A percentile compares a stretch with the other conserved stretches of the same genome.
These are phyloP conservation scores for Apotomis turbidana DNA, from an alignment of 2,888 invertebrate genomes.

Conservation along the genomic window DNA sequence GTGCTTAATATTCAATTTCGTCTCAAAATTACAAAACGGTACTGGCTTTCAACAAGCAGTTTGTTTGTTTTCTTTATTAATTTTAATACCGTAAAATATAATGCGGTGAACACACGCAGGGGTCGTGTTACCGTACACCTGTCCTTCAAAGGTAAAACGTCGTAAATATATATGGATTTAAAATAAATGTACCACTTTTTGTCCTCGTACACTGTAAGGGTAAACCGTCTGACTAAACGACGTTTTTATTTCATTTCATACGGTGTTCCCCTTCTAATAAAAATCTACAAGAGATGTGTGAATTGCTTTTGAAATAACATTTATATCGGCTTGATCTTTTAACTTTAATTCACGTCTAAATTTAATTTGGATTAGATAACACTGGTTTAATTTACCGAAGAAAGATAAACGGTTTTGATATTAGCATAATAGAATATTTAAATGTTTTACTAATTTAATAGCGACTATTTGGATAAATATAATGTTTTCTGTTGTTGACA, in stretches of 20 bases:
- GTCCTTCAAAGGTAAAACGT: not conserved
- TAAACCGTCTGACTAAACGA: constrained; percentile 24
- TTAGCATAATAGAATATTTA: constrained; percentile 7
- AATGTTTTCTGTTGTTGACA: not conserved
- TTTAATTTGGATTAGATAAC: constrained; percentile 5
- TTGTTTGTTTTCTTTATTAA: constrained; percentile 64
- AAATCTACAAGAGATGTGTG: constrained; percentile 55
- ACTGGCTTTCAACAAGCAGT: constrained; percentile 49
- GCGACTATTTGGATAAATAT: not conserved
- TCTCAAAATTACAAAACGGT: constrained; percentile 52
- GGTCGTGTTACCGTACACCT: constrained; percentile 51
- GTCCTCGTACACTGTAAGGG: not conserved
- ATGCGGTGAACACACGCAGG: constrained; percentile 61
- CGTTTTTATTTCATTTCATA: constrained; percentile 36
- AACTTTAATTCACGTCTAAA: constrained; percentile 1
- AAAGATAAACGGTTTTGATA: constrained; percentile 1
- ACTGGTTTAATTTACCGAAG: constrained; percentile 19
- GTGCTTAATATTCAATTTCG: constrained; percentile 54
- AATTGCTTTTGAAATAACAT: constrained; percentile 42
- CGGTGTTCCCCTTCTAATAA: constrained; percentile 52
- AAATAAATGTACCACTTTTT: not conserved
- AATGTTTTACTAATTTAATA: not conserved
- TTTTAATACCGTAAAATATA: constrained; percentile 57
- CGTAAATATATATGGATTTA: not conserved
- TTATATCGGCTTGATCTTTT: constrained; percentile 24